Evolutionary conservation across 2,113 vertebrate genomes (phyloP).

Genomic region (Pelecanoides urinatrix): DNA sequence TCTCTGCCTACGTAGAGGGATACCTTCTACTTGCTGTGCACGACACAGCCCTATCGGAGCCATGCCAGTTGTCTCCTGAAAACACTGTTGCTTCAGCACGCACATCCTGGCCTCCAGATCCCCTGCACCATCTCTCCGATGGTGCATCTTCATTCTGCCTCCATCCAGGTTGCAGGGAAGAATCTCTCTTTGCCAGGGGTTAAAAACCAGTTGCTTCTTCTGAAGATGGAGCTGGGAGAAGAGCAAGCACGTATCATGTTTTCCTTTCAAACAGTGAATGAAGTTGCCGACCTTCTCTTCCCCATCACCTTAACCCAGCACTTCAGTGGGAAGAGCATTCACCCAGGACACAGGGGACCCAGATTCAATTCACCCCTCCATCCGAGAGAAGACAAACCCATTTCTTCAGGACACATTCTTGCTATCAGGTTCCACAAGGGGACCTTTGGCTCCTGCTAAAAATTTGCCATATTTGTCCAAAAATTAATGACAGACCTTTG

Average conservation of each 20-base stretch:
- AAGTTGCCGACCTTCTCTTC: not conserved
- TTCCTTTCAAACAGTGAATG: not conserved
- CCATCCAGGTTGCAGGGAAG: not conserved
- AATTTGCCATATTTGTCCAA: not conserved
- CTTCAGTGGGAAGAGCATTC: not conserved
- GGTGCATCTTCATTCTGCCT: not conserved
- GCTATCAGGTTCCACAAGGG: not conserved
- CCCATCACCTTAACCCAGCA: not conserved
- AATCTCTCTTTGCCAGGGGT: accelerated
- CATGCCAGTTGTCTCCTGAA: not conserved
- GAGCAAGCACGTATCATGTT: not conserved
- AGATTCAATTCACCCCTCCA: not conserved
- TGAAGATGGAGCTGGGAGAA: not conserved
- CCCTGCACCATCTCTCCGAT: not conserved
- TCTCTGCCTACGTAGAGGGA: not conserved
- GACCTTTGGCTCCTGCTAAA: not conserved
- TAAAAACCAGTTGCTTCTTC: not conserved
- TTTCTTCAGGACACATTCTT: not conserved
- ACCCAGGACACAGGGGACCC: not conserved
- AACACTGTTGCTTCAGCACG: not conserved
- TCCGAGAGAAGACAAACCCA: not conserved
- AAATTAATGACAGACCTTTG: not conserved
- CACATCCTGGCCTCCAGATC: not conserved
- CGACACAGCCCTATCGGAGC: not conserved
- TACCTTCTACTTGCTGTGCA: not conserved